phyloP scores from a whole-genome alignment of 2,888 invertebrate species.

The Autographa pulchrina region DNA sequence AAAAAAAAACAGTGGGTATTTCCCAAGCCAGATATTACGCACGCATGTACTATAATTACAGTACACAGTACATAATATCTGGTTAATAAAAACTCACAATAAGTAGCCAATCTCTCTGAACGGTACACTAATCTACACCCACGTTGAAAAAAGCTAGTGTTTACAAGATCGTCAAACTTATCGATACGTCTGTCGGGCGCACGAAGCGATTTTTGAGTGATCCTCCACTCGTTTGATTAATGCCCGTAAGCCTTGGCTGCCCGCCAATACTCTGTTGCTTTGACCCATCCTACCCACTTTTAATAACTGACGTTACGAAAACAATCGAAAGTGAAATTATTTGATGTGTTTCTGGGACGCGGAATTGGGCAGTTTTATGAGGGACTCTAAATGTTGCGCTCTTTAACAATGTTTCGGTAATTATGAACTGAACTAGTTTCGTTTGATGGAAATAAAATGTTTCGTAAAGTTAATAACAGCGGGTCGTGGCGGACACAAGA shows the following conservation, averaged over 20 bases:
- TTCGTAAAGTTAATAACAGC: constrained; percentile 11
- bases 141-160: constrained; percentile 64
- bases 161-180: constrained; percentile 77
- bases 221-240: constrained; percentile 72
- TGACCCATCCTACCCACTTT: constrained; percentile 64
- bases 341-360: constrained; percentile 55
- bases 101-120: constrained; percentile 44
- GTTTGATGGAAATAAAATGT: constrained; percentile 24
- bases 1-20: constrained; percentile 11
- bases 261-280: constrained; percentile 66
- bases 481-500: constrained; percentile 30
- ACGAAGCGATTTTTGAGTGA: constrained; percentile 78
- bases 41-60: constrained; percentile 9
- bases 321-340: constrained; percentile 66
- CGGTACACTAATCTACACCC: constrained; percentile 42
- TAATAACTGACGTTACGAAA: constrained; percentile 71
- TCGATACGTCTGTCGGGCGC: constrained; percentile 73
- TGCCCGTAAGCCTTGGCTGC: constrained; percentile 54
- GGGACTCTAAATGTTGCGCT: constrained; percentile 32
- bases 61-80: not conserved
- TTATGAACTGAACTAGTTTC: constrained; percentile 29
- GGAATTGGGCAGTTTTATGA: constrained; percentile 47
- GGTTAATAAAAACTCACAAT: constrained; percentile 22
- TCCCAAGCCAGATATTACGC: constrained; percentile 5
- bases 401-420: constrained; percentile 48